These are phyloP conservation scores for Pseudochaenichthys georgianus DNA, from an alignment of 2,797 vertebrate genomes.

Conservation along the genomic window DNA sequence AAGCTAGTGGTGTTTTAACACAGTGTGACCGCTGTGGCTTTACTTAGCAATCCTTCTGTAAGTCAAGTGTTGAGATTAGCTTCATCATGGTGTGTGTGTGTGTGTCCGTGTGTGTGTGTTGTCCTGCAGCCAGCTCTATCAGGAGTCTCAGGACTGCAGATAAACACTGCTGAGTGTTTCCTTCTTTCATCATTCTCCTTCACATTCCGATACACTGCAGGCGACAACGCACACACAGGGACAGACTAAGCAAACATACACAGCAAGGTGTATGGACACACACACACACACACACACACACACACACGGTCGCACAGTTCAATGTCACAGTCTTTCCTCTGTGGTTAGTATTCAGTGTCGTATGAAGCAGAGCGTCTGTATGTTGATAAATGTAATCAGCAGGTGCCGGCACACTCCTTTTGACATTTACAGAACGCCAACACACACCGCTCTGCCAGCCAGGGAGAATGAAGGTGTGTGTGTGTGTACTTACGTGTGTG, in stretches of 20 bases:
- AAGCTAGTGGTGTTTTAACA: background rate
- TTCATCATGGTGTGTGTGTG: background rate
- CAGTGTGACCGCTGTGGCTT: background rate
- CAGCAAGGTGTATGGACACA: background rate
- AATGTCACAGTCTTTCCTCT: slow-evolving; percentile 50
- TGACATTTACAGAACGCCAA: slow-evolving; percentile 80
- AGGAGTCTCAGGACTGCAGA: slow-evolving; percentile 32
- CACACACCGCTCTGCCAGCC: slow-evolving; percentile 52
- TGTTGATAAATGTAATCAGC: slow-evolving; percentile 79
- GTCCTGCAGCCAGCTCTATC: slow-evolving; percentile 23
- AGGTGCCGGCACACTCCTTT: no score
- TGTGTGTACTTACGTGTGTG: slow-evolving; percentile 39
- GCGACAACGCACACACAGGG: slow-evolving; percentile 14
- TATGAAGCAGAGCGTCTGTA: slow-evolving; percentile 71
- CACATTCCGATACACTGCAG: slow-evolving; percentile 38
- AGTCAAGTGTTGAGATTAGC: background rate
- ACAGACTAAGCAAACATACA: background rate
- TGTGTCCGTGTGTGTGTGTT: background rate
- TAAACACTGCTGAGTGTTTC: slow-evolving; percentile 24
- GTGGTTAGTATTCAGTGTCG: slow-evolving; percentile 61
- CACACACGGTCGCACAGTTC: slow-evolving; percentile 32
- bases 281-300: background rate
- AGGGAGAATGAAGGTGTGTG: background rate
- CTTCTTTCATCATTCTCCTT: slow-evolving; percentile 51
- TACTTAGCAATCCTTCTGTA: background rate